Base-by-base conservation (phyloP, 2,113 vertebrate genomes). In the Casuarius casuarius region DNA sequence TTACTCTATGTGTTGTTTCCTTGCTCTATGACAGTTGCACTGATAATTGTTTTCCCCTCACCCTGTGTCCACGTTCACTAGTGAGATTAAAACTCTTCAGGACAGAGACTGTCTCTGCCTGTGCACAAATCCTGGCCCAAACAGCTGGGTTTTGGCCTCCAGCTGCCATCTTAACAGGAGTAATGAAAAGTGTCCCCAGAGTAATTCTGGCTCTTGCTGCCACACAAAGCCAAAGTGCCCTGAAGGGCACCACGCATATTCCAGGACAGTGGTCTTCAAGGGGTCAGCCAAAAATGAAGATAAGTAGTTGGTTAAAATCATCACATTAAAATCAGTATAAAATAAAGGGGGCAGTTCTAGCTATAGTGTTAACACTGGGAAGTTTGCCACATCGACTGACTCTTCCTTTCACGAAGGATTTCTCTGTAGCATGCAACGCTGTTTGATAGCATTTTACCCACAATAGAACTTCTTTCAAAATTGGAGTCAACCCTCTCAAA, bases 21-120 rank as follows among this genome's bases (percentile, higher is more conserved):
- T 46, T 13, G 3, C 17, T 81, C 3, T 19, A 42, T 1, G 4
- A 48, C 6, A 11, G 6, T 1, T 20, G 9, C 23, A 21, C 28
- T 22, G n/a, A 23, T 56, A 80, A 65, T 74, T 78, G 29, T 12
- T 22, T 48, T 71, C 33, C 29, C 25, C 6, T 81, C 35, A 49
- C 3, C 14, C 12, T 89, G 90, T 71, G 25, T 9, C 25, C 28
- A 12, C 33, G 17, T 67, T 79, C 0, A 0, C 21, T 44, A 21
- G 21, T 46, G 38, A 88, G 84, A 68, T 42, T 46, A 49, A 72
- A 79, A 86, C 40, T 74, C 31, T 58, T n/a, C 12, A 5, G n/a
- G 28, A 7, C 33, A 74, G 35, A 78, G 5, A 63, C 6, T 35
- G n/a, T 67, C 10, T 67, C 42, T 33, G 17, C 31, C 21, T 93